Base-by-base conservation (phyloP, 2,888 invertebrate species). In the Heliconius sara region DNA sequence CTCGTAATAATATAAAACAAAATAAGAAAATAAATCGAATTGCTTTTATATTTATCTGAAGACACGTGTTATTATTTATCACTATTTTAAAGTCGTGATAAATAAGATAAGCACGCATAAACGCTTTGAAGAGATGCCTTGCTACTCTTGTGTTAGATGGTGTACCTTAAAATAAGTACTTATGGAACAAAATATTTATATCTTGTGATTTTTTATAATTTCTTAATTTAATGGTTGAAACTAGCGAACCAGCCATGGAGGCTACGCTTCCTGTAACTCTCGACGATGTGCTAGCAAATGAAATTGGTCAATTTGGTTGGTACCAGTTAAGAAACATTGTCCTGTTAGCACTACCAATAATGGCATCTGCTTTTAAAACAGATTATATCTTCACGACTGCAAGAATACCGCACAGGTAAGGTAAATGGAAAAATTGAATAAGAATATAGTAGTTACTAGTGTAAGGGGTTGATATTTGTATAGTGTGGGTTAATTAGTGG, bases 311-410 rank as follows among this genome's bases (percentile, higher is more conserved):
- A 85, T 96, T 96, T 81, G 96, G 96, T n/a, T 92, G 93, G 83
- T 97, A 96, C 89, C 97, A 97, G 89, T 85, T 95, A 25, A 87
- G 92, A 12, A 95, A 96, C 72, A 95, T 96, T 80, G 57, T 92
- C 34, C 89, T 97, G 72, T 95, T 97, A 73, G 95, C 96, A 81
- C 83, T 97, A 73, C 96, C 96, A 0, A 92, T 96, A 82, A 89
- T 96, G 77, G 95, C 96, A 88, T 96, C 96, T 22, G 96, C 96
- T 4, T 95, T 96, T 80, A 95, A 95, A 80, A 94, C 96, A 76
- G 96, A 96, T 22, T 97, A 96, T 85, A 96, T 97, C 79, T 97
- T 97, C 89, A 96, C 97, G 0, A 96, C 97, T 0, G 96, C 96
- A 76, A 96, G 96, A 83, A 92, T 97, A 27, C 95, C 96, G 67